Evolutionary conservation across 2,888 invertebrate genomes (phyloP).

Genomic region (Fragum fragum): DNA sequence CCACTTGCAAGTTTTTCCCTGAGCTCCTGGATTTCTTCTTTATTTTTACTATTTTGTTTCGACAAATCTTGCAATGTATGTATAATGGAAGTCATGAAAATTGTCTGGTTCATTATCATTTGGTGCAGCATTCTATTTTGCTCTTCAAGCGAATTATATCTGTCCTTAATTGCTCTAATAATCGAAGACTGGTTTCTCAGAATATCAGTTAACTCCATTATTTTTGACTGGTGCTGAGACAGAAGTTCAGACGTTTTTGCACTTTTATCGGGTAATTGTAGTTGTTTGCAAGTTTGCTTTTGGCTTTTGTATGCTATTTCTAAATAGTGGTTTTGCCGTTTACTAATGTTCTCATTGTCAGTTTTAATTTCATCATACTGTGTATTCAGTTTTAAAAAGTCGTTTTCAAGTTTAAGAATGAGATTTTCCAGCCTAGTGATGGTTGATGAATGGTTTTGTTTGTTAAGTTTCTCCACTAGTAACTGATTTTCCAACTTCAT

Average conservation of each 20-base stretch:
- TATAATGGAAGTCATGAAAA: conserved; percentile 77
- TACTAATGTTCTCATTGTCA: conserved; percentile 74
- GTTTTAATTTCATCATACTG: conserved; percentile 72
- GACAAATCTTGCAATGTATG: conserved; percentile 74
- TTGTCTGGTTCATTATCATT: conserved; percentile 79
- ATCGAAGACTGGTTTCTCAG: conserved; percentile 73
- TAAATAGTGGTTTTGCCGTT: conserved; percentile 71
- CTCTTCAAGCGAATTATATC: conserved; percentile 73
- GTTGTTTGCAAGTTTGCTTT: conserved; percentile 33
- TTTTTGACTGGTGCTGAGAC: conserved; percentile 73
- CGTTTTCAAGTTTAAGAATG: conserved; percentile 81
- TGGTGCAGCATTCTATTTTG: conserved; percentile 77
- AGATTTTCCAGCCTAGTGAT: conserved; percentile 80
- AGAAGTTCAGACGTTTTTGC: conserved; percentile 70
- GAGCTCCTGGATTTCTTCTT: conserved; percentile 61
- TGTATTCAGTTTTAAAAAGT: conserved; percentile 78
- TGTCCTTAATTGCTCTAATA: conserved; percentile 68
- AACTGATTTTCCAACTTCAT: conserved; percentile 82
- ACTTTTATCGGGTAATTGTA: conserved; percentile 59
- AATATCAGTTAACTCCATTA: conserved; percentile 72
- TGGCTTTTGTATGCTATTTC: conserved; percentile 70
- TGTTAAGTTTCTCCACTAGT: conserved; percentile 74
- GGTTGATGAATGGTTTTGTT: conserved; percentile 75
- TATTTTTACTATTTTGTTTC: conserved; percentile 71
- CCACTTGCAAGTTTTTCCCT: conserved; percentile 35